Base-by-base conservation (phyloP, 2,888 invertebrate genomes). In the Nebria brevicollis region DNA sequence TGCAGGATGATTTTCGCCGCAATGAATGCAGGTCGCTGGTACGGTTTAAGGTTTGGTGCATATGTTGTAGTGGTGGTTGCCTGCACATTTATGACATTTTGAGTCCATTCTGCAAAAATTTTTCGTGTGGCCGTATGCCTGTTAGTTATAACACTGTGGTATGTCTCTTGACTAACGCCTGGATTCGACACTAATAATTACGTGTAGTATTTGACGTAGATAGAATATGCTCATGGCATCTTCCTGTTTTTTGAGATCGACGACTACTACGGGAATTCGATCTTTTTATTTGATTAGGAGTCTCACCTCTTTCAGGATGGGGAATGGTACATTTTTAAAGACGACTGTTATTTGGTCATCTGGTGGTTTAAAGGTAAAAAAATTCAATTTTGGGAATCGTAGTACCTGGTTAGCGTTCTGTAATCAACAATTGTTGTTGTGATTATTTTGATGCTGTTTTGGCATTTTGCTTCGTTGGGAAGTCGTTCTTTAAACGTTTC, bases 61-160 rank as follows among this genome's bases (percentile, higher is more conserved):
- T 20, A 68, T 68, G 2, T n/a, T 41, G 11, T 15, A 77, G 15
- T 77, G 77, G 8, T 77, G 70, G 7, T 70, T 77, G 34, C 42
- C 42, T 15, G 41, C 43, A 13, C 70, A 77, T 70, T 77, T 77
- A 26, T 77, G 26, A 6, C 70, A 77, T 70, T 68, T 68, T 41
- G 54, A 68, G 13, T 70, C 41, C 42, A 77, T 4, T 20, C 43
- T 41, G 43, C 68, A 68, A 42, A 77, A 77, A 11, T 42, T 70
- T 42, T 77, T 20, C 13, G 70, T 70, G 68, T 77, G 43, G 13
- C 43, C 77, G 10, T 42, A 77, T 11, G 54, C 70, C 34, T 76
- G 76, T 1, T 26, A 76, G 10, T 66, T 66, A 25, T 64, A 66
- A 70, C 68, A 77, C 70, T 70, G 77, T 42, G 77, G 68, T 13